Base-by-base conservation (phyloP, 2,888 invertebrate genomes). In the Cactoblastis cactorum region DNA sequence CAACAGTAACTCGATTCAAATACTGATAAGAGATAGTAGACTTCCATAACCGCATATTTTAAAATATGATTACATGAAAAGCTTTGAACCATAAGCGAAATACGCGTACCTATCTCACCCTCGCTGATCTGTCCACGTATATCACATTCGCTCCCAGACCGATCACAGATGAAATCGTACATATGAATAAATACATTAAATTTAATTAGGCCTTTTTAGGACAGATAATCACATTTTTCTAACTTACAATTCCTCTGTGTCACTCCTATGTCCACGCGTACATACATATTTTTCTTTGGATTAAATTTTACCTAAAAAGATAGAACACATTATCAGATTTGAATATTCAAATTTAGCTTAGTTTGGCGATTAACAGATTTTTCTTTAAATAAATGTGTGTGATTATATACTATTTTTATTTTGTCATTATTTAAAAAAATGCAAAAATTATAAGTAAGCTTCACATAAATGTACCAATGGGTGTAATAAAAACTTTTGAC, bases 201-300 rank as follows among this genome's bases (percentile, higher is more conserved):
- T 82, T 83, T 87, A 88, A 85, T 89, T 89, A 89, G 88, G 88
- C 88, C 88, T 80, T 88, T 81, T 81, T 84, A 86, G 88, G 87
- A 87, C 85, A 86, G 82, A 83, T 83, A 83, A 86, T 85, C 87
- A 88, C 86, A 86, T 75, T 83, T 83, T 69, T 76, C 71, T 79
- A 81, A 82, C 74, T 82, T 77, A 80, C 80, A 77, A 83, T 77
- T 75, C 73, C 74, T 76, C 69, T 61, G 73, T 68, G 69, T 66
- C 63, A 64, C 64, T 63, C 68, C 65, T 65, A 64, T 68, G 64
- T 67, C 60, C 61, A 54, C 66, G 62, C 62, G 63, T 61, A 63
- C 62, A 61, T 74, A n/a, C n/a, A n/a, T 69, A 15, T 35, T 19
- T 9, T 74, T 85, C 84, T 86, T 87, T 85, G 84, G 79, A 80